Evolutionary conservation across 2,113 vertebrate species (phyloP).

Genomic region (Tachysurus vachellii): DNA sequence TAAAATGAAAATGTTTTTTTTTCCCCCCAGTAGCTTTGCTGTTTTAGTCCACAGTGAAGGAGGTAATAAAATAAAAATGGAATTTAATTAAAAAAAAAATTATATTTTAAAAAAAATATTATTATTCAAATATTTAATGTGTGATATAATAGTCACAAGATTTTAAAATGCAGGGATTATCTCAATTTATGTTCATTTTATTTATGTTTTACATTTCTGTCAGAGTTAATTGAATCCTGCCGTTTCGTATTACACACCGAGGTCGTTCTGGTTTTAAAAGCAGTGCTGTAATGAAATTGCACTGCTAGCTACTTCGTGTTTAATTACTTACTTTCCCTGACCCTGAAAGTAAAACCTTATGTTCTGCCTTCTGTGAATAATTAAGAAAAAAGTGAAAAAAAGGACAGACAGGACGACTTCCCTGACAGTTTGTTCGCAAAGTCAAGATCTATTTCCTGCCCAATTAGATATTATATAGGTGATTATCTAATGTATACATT

Average conservation of each 20-base stretch:
- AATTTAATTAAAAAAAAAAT: no score
- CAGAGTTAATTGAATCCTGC: neutral
- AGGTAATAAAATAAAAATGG: no score
- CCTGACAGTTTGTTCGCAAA: neutral
- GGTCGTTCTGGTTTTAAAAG: neutral
- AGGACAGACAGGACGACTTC: neutral
- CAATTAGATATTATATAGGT: neutral
- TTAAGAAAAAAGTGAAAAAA: conserved; percentile 6
- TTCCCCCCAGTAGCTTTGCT: no score
- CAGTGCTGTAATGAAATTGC: neutral
- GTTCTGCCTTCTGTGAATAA: conserved; percentile 11
- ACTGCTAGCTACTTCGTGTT: conserved; percentile 5
- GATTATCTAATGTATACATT: neutral
- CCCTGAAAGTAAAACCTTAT: conserved; percentile 7
- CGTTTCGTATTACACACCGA: neutral
- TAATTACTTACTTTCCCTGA: conserved; percentile 12
- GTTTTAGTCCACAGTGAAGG: no score
- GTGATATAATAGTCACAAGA: neutral
- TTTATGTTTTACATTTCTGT: neutral
- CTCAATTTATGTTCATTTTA: neutral
- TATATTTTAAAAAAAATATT: no score
- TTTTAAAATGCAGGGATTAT: neutral
- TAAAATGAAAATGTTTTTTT: no score
- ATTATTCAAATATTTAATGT: neutral
- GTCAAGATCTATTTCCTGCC: neutral